These are phyloP conservation scores for Sigmodon hispidus DNA, from an alignment of 2,113 vertebrate species.

Conservation along the genomic window DNA sequence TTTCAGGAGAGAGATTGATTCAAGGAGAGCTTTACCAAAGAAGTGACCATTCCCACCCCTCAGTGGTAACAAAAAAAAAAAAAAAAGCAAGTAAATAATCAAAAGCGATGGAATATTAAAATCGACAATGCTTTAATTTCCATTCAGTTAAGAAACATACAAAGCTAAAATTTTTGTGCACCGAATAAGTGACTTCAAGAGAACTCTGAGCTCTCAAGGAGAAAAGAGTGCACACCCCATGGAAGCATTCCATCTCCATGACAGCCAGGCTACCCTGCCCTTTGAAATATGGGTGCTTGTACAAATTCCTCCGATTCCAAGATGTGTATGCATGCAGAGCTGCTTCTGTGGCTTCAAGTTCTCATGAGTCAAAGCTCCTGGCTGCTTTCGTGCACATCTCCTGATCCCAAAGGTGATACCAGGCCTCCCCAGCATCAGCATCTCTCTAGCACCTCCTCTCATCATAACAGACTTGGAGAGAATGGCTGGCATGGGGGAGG, in stretches of 20 bases:
- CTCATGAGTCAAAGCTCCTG: neutral
- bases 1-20: slow-evolving; percentile 51
- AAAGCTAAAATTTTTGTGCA: neutral
- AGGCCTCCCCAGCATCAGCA: neutral
- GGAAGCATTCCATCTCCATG: neutral
- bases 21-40: slow-evolving; percentile 31
- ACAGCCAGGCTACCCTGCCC: neutral
- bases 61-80: neutral
- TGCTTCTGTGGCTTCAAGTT: neutral
- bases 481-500: neutral
- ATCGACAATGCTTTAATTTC: slow-evolving; percentile 4
- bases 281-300: slow-evolving; percentile 3
- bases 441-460: neutral
- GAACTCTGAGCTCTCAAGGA: neutral
- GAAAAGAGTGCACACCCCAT: neutral
- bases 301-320: neutral
- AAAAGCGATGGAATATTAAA: slow-evolving; percentile 26
- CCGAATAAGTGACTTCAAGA: neutral
- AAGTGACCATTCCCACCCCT: neutral
- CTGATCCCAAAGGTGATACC: neutral
- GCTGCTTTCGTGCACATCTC: neutral
- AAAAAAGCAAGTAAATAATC: neutral
- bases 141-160: neutral
- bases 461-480: neutral
- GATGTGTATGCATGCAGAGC: neutral